Percentiles rank a stretch among this genome's conserved stretches.
Conservation (phyloP, 2,888 invertebrate species). For the Euspilapteryx auroguttella region DNA sequence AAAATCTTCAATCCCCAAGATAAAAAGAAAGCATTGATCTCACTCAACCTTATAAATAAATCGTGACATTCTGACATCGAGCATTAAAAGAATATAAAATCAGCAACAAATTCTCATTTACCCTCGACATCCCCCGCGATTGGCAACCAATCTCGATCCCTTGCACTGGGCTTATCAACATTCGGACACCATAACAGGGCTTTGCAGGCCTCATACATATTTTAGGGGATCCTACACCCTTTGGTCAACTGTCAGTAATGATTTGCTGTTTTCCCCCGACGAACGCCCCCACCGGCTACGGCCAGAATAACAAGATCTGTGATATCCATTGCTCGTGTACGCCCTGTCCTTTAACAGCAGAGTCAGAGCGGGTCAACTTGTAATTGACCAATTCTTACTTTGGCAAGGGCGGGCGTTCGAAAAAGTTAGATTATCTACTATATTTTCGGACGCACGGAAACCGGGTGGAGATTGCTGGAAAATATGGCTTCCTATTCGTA, state of each 20-base stretch:
- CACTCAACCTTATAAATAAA: no score
- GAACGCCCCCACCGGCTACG: conserved; percentile 32
- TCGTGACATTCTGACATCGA: no score
- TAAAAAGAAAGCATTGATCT: no score
- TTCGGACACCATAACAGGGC: conserved; percentile 61
- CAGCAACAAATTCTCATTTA: conserved; percentile 40
- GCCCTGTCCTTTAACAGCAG: no score
- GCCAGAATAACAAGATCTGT: conserved; percentile 17
- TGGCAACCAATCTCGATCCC: conserved; percentile 41
- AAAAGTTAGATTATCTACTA: conserved; percentile 58
- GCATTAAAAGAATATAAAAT: neutral
- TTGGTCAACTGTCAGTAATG: conserved; percentile 63
- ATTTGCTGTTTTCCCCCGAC: conserved; percentile 49
- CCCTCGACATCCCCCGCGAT: conserved; percentile 21
- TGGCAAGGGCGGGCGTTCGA: conserved; percentile 43
- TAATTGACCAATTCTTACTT: conserved; percentile 15
- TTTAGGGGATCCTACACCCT: conserved; percentile 53
- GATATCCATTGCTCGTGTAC: conserved; percentile 4
- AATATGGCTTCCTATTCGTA: conserved; percentile 58
- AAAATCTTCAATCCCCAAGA: no score
- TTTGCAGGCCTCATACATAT: conserved; percentile 56
- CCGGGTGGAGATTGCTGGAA: conserved; percentile 46
- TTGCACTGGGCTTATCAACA: conserved; percentile 57
- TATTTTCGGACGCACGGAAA: conserved; percentile 48
- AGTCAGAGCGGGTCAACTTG: conserved; percentile 12